Evolutionary conservation across 2,113 vertebrate species (phyloP), one percentile per base, ranked within the genome.

Genomic region (Colius striatus): DNA sequence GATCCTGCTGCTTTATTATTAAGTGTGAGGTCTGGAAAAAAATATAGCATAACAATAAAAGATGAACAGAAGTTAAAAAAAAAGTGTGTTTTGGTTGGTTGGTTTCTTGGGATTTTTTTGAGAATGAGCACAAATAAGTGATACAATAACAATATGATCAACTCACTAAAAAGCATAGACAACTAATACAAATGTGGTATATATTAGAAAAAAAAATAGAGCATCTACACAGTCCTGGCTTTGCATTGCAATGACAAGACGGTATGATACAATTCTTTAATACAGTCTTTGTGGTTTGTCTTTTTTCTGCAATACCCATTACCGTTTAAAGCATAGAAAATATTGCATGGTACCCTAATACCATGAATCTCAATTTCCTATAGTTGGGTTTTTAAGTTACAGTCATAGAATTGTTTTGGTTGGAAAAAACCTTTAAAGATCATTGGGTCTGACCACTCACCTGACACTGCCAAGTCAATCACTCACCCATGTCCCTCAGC

Each of bases 101-200:
- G 51, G 25, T 60, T 61, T 38, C 65, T 32, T 68, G 50, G 30
- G 27, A 48, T 70, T 79, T 25, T 90, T 53, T 67, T 58, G 29
- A 70, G 62, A 65, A 29, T 8, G 11, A 84, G 32, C 7, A 61
- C 7, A 0, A 0, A 10, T 14, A 66, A 84, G 51, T 9, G 6
- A 54, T 17, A 68, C 32, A 85, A 2, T 23, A 82, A 11, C 9
- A 78, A 67, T 22, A 53, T 0, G 2, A 18, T 48, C 30, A 70
- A 36, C 13, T 68, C 29, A 32, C 21, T 38, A 58, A 76, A 67
- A 70, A 79, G 13, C 32, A 89, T 1, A 6, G 9, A 57, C 15
- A 75, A 45, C 17, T 41, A 72, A 89, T 10, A 50, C 3, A 65
- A 85, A 57, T 7, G 20, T 30, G 14, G 15, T 43, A 65, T 21